Conservation (phyloP, 23 tunicate genomes). For the Corella eumyota region DNA sequence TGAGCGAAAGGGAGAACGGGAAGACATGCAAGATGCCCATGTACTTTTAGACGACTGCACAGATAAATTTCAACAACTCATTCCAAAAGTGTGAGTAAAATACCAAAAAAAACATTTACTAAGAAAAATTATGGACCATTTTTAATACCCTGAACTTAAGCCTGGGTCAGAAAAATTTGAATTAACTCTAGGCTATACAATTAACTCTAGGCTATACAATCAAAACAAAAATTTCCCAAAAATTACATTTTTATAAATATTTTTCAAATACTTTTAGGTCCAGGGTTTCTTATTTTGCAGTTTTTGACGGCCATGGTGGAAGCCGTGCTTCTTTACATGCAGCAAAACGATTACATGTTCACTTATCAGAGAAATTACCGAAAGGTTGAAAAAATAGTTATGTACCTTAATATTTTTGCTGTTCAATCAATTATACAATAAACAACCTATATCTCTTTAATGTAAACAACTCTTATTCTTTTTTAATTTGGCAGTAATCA, state of each 20-base stretch:
- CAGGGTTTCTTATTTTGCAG: constrained; percentile 78
- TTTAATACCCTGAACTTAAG: too few relatives aligned
- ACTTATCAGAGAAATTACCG: constrained; percentile 46
- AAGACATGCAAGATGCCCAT: constrained; percentile 89
- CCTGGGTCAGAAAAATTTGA: too few relatives aligned
- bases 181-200: too few relatives aligned
- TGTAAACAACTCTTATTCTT: too few relatives aligned
- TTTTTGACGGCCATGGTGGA: constrained; percentile 94
- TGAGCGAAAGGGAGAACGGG: constrained; percentile 84
- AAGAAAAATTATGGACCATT: neutral
- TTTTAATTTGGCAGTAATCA: too few relatives aligned
- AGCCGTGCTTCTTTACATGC: constrained; percentile 51
- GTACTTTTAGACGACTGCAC: constrained; percentile 51
- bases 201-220: too few relatives aligned
- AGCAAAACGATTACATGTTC: constrained; percentile 45
- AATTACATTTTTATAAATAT: too few relatives aligned
- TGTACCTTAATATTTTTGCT: too few relatives aligned
- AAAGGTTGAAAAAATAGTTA: constrained; percentile 61
- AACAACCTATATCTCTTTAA: too few relatives aligned
- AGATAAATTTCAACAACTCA: constrained; percentile 31
- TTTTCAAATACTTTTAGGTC: too few relatives aligned
- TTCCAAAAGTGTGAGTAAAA: constrained; percentile 40
- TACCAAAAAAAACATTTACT: neutral
- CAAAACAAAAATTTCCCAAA: too few relatives aligned
- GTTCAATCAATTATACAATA: too few relatives aligned